These are phyloP conservation scores for Chouioia cunea DNA, from an alignment of 2,888 invertebrate genomes.

Conservation along the genomic window DNA sequence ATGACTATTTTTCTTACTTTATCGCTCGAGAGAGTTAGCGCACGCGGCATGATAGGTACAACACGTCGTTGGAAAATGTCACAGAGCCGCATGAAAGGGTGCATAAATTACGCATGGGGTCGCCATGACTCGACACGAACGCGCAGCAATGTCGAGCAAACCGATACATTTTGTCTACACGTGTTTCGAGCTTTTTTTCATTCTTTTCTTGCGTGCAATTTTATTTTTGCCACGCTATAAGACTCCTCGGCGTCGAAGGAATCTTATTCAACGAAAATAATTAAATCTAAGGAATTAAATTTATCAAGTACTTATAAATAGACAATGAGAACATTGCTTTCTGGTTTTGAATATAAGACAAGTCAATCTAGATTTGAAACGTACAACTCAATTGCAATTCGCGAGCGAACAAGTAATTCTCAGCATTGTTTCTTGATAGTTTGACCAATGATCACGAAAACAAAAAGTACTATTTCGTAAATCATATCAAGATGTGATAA, in stretches of 20 bases:
- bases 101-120: slow-evolving; percentile 44
- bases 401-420: too few relatives aligned
- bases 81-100: slow-evolving; percentile 35
- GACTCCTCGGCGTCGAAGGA: background rate
- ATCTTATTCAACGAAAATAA: too few relatives aligned
- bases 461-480: too few relatives aligned
- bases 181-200: slow-evolving; percentile 15
- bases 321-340: too few relatives aligned
- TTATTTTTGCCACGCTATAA: background rate
- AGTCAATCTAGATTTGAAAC: too few relatives aligned
- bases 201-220: slow-evolving; percentile 21
- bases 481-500: too few relatives aligned
- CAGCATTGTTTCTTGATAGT: too few relatives aligned
- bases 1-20: slow-evolving; percentile 37
- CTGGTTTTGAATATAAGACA: too few relatives aligned
- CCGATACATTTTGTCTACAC: slow-evolving; percentile 39
- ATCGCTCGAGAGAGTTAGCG: slow-evolving; percentile 15
- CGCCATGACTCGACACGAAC: slow-evolving; percentile 30
- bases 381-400: too few relatives aligned
- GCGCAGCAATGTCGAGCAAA: slow-evolving; percentile 36
- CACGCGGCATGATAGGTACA: slow-evolving; percentile 38
- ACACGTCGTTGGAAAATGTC: slow-evolving; percentile 38
- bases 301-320: too few relatives aligned
- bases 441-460: too few relatives aligned
- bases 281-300: too few relatives aligned